phyloP scores from a whole-genome alignment of 2,888 invertebrate genomes.

The Scaptomyza parva region DNA sequence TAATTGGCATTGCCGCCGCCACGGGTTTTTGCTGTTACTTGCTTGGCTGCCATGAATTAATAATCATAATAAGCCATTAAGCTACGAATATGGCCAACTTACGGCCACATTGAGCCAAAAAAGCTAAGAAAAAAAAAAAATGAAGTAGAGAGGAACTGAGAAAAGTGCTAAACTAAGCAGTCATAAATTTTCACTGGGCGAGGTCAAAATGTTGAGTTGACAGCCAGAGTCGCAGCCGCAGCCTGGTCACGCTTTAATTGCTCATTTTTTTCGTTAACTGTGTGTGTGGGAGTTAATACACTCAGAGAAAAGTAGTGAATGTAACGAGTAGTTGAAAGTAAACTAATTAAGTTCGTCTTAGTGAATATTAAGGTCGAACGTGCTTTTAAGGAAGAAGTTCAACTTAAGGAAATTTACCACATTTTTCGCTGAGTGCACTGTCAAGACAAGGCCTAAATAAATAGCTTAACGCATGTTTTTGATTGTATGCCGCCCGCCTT shows the following conservation, averaged over 20 bases:
- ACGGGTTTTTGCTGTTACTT: constrained; percentile 12
- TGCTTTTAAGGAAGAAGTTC: no score
- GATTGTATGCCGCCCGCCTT: constrained; percentile 38
- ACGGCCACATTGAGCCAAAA: constrained; percentile 21
- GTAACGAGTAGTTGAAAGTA: background rate
- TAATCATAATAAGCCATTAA: constrained; percentile 72
- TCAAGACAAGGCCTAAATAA: constrained; percentile 60
- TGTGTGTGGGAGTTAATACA: background rate
- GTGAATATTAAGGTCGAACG: background rate
- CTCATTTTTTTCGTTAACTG: background rate
- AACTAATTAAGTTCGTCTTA: background rate
- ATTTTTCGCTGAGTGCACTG: constrained; percentile 9
- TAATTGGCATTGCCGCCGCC: constrained; percentile 20
- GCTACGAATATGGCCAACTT: constrained; percentile 9
- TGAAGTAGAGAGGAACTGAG: no score
- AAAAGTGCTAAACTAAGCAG: constrained; percentile 61
- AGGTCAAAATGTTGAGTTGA: constrained; percentile 24
- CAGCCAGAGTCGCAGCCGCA: constrained; percentile 3
- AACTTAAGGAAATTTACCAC: no score
- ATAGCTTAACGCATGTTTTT: constrained; percentile 66
- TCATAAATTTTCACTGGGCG: constrained; percentile 63
- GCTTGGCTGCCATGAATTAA: constrained; percentile 69
- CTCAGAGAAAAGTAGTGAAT: background rate
- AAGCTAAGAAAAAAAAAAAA: constrained; percentile 11
- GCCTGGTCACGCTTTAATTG: constrained; percentile 18